A percentile compares a stretch with the other conserved stretches of the same genome.
Evolutionary conservation across 2,888 invertebrate species (phyloP).

Genomic region (Rhagonycha fulva): DNA sequence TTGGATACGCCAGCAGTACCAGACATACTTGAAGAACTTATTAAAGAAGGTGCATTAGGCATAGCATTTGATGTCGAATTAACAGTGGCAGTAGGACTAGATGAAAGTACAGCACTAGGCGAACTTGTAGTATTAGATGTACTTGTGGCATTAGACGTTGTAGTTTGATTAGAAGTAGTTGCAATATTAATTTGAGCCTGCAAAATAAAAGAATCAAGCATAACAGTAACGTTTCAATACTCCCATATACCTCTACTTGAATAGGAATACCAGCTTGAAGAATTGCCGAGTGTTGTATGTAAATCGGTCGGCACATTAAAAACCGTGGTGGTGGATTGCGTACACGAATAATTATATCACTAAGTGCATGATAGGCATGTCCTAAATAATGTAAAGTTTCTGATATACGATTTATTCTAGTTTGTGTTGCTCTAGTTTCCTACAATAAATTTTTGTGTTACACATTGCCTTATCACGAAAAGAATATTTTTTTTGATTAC

Average conservation of each 20-base stretch:
- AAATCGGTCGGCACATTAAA: constrained; percentile 71
- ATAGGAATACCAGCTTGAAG: constrained; percentile 70
- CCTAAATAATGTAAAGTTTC: constrained; percentile 84
- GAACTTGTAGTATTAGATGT: constrained; percentile 12
- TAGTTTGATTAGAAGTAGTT: constrained; percentile 25
- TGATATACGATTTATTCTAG: constrained; percentile 73
- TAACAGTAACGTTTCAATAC: neutral
- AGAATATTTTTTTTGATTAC: constrained; percentile 42
- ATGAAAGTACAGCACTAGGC: constrained; percentile 22
- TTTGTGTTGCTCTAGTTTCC: constrained; percentile 63
- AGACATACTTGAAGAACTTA: constrained; percentile 21
- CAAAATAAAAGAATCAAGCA: neutral
- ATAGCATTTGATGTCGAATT: constrained; percentile 14
- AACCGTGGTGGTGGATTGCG: constrained; percentile 69
- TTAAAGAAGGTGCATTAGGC: constrained; percentile 9
- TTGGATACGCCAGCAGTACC: constrained; percentile 10
- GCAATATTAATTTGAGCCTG: constrained; percentile 43
- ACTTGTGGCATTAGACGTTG: constrained; percentile 15
- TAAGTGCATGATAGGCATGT: constrained; percentile 87
- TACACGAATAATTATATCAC: constrained; percentile 81
- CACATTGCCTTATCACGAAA: neutral
- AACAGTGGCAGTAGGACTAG: constrained; percentile 35
- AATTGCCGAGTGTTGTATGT: constrained; percentile 69
- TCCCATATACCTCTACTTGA: constrained; percentile 59
- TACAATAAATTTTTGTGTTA: constrained; percentile 46